These are phyloP conservation scores for Lutra lutra DNA, from an alignment of 2,797 vertebrate species.

Conservation along the genomic window DNA sequence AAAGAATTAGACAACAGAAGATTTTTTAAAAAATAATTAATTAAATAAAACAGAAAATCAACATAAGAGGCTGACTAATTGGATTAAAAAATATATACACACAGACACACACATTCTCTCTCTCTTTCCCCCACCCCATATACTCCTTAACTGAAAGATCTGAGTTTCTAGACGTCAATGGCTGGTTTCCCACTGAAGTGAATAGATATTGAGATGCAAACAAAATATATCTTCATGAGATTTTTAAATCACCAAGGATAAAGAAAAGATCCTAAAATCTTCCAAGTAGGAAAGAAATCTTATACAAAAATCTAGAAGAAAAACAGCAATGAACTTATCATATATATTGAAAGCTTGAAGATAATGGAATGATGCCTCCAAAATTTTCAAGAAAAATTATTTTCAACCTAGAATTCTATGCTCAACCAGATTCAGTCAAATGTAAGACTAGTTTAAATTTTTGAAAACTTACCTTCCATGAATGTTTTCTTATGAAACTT, in stretches of 20 bases:
- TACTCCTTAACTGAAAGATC: not conserved
- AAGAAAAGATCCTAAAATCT: not conserved
- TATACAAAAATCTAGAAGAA: not conserved
- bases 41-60: not conserved
- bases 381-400: not conserved
- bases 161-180: not conserved
- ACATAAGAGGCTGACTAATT: not conserved
- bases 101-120: not conserved
- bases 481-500: not conserved
- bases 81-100: not conserved
- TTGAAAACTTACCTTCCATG: not conserved
- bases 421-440: not conserved
- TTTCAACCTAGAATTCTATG: not conserved
- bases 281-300: not conserved
- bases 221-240: not conserved
- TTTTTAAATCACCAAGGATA: not conserved
- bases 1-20: not conserved
- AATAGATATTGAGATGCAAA: not conserved
- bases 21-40: not conserved
- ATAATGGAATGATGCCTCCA: not conserved
- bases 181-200: not conserved
- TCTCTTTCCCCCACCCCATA: not conserved
- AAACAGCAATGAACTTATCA: not conserved
- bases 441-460: not conserved
- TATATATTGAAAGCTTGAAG: not conserved